Conservation (phyloP, 2,888 invertebrate genomes). For the Drosophila longiperda region DNA sequence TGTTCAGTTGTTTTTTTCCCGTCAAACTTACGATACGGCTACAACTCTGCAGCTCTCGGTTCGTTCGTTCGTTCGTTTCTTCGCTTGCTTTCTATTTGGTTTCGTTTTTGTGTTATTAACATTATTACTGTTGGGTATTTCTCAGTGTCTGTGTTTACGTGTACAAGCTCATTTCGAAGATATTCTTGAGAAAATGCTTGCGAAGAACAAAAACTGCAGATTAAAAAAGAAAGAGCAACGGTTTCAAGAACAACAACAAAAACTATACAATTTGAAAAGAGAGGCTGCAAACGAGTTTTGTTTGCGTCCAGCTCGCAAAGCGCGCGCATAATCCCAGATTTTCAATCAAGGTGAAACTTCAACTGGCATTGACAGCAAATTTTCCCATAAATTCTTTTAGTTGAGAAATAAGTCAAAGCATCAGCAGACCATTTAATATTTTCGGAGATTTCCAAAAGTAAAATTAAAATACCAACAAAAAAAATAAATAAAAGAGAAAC, state of each 20-base stretch:
- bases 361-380: slow-evolving; percentile 58
- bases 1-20: slow-evolving; percentile 65
- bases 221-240: slow-evolving; percentile 44
- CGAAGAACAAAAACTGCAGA: slow-evolving; percentile 35
- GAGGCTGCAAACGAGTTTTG: slow-evolving; percentile 64
- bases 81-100: slow-evolving; percentile 79
- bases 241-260: slow-evolving; percentile 28
- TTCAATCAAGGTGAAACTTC: slow-evolving; percentile 73
- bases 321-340: slow-evolving; percentile 64
- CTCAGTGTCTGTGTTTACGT: slow-evolving; percentile 64
- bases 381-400: slow-evolving; percentile 25
- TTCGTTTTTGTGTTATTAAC: slow-evolving; percentile 79
- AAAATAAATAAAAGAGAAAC: slow-evolving; percentile 24
- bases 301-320: slow-evolving; percentile 47
- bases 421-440: slow-evolving; percentile 35
- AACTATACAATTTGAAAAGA: slow-evolving; percentile 40
- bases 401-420: slow-evolving; percentile 11
- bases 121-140: slow-evolving; percentile 66
- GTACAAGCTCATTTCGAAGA: slow-evolving; percentile 61
- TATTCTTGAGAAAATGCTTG: slow-evolving; percentile 55
- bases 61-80: slow-evolving; percentile 60
- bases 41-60: slow-evolving; percentile 64
- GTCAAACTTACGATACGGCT: slow-evolving; percentile 66
- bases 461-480: slow-evolving; percentile 54
- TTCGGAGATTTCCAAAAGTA: slow-evolving; percentile 56